A percentile compares a stretch with the other conserved stretches of the same genome.
Conservation (phyloP, 2,888 invertebrate species). For the Agrotis ipsilon region DNA sequence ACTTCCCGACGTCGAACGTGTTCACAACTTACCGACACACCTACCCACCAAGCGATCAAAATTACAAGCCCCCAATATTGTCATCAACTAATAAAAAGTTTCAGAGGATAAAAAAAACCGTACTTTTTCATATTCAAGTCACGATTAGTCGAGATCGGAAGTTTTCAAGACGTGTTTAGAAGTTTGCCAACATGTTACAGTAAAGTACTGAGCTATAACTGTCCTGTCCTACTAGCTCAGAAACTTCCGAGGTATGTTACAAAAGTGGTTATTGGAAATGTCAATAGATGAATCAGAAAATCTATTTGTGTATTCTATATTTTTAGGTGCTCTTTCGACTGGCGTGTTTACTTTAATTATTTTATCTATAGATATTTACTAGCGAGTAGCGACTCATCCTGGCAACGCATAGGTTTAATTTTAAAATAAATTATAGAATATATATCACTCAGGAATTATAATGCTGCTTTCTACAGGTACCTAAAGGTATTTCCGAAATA, state of each 20-base stretch:
- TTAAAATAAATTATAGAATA: no score
- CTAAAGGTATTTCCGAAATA: no score
- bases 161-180: constrained; percentile 31
- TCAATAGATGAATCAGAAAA: no score
- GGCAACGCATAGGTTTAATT: no score
- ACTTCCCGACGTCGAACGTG: constrained; percentile 50
- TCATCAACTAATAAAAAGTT: constrained; percentile 51
- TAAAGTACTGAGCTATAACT: constrained; percentile 1
- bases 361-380: no score
- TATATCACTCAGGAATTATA: no score
- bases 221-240: background rate
- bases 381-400: no score
- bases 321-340: no score
- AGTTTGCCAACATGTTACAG: constrained; percentile 35
- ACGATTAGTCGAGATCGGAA: constrained; percentile 34
- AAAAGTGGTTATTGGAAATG: no score
- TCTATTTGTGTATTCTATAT: no score
- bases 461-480: no score
- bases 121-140: constrained; percentile 35
- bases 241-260: background rate
- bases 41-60: constrained; percentile 34
- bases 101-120: constrained; percentile 33
- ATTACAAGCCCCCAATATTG: constrained; percentile 48
- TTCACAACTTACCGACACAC: constrained; percentile 40
- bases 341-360: no score